Base-by-base conservation (phyloP, 1,140 invertebrate genomes). In the Anoplophora glabripennis region DNA sequence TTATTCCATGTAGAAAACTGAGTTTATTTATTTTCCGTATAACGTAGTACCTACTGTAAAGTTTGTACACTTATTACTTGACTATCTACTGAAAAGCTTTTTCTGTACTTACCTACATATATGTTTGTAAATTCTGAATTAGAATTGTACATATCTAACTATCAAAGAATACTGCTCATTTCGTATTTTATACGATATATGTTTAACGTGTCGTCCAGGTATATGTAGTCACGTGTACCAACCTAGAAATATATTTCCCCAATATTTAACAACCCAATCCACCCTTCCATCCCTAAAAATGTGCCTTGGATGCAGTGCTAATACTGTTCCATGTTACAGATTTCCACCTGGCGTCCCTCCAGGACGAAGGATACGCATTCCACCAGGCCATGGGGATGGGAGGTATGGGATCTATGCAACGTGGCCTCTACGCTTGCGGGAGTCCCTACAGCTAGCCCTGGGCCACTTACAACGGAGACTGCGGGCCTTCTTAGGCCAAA, bases 371-470 rank as follows among this genome's bases (percentile, higher is more conserved):
- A 48, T 77, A 76, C 66, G 75, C 76, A 67, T 78, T 77, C 73
- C 76, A 78, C 60, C 76, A 76, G 70, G 75, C 76, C 48, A 77
- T 77, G 76, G 76, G 76, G 65, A 77, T 78, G 76, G 76, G 76
- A 41, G 74, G 74, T 56, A 74, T 75, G 71, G 75, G 74, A 44
- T 74, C 75, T 59, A 78, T 78, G 75, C 76, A 78, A 59, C 73
- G 76, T 57, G 75, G 76, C 62, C 69, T 78, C 44, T 78, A 78
- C 65, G 76, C 76, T 18, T 78, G 75, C 66, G 76, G 76, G 36
- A 76, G 75, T 65, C 76, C 76, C 15, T 78, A 78, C 73, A 77
- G 76, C 73, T 78, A 78, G 76, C 76, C 74, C 66, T 76, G 74
- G 74, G 74, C 74, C 72, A 66, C 74, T 62, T 76, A 76, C 59